A percentile compares a stretch with the other conserved stretches of the same genome.
Evolutionary conservation across 2,888 invertebrate genomes (phyloP).

Genomic region (Adela reaumurella): DNA sequence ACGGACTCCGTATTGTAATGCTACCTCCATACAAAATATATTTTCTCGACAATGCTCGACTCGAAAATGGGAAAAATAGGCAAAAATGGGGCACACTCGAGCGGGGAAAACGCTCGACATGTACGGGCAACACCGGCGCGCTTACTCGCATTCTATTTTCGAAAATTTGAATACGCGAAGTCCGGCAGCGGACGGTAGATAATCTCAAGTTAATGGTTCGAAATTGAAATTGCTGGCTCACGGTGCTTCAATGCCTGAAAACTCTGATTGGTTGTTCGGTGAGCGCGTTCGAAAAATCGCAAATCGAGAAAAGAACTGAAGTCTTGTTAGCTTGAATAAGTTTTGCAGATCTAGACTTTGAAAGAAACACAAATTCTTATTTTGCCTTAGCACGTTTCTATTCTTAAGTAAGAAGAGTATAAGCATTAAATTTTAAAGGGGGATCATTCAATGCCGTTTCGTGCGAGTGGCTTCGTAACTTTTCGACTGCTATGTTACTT

Average conservation of each 20-base stretch:
- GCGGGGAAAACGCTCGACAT: constrained; percentile 28
- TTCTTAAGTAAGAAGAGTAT: no score
- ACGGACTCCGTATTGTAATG: constrained; percentile 38
- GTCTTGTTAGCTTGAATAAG: no score
- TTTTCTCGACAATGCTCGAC: constrained; percentile 33
- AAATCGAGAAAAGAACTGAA: no score
- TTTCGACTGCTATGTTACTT: not conserved
- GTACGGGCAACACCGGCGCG: constrained; percentile 25
- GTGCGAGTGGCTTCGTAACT: no score
- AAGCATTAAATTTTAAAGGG: no score
- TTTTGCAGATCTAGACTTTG: no score
- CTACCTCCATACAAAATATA: constrained; percentile 41
- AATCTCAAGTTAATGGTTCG: constrained; percentile 10
- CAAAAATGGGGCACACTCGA: constrained; percentile 35
- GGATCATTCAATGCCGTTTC: no score
- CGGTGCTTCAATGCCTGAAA: not conserved
- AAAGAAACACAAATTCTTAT: no score
- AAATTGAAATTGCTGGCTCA: not conserved
- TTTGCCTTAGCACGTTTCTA: no score
- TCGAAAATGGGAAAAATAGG: constrained; percentile 33
- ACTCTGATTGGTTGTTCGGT: not conserved
- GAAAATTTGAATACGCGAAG: constrained; percentile 25
- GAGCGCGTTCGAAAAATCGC: no score
- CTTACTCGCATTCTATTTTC: constrained; percentile 23
- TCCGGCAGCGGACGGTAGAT: not conserved